Evolutionary conservation across 2,113 vertebrate species (phyloP), one percentile per base, ranked within the genome.

Genomic region (Pangasianodon hypophthalmus): DNA sequence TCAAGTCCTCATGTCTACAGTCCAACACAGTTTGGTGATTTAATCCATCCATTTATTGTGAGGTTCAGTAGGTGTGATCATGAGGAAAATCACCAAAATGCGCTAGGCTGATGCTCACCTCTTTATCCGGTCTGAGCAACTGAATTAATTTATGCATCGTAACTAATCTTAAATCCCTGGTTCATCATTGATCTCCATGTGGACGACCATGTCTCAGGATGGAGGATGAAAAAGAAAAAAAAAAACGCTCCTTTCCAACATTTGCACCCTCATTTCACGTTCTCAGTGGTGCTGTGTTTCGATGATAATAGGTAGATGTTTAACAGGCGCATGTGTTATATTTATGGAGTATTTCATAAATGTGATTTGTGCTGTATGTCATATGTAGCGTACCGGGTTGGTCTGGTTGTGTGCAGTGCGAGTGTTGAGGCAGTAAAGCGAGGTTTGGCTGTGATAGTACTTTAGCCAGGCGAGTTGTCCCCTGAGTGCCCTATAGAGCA

Each of bases 401-500:
- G 90, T 67, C 71, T 60, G 24, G 82, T 85, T 80, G 86, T 84
- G 81, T 67, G 69, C n/a, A 56, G 50, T 80, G 80, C 16, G 56
- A 62, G 50, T 58, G 60, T 73, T 46, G 46, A 88, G 80, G 91
- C 92, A 92, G 88, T 92, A 92, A 94, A 93, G 93, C 89, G 92
- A 88, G 58, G 46, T 60, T n/a, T 88, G 60, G 90, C 94, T 95
- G 94, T 94, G 92, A 95, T 94, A 94, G 93, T 95, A 95, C 94
- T 96, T 95, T 93, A 94, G 93, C 91, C 90, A 89, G 90, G 89
- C 91, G 92, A 88, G 90, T 71, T 85, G 64, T 95, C 94, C 93
- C 94, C 46, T 84, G 95, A 92, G 94, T 88, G 91, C 94, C 84
- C 93, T 93, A 93, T 92, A 94, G 91, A 90, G 90, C 90, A 93